Conservation (phyloP, 2,888 invertebrate genomes). For the Reticulitermes lucifugus region DNA sequence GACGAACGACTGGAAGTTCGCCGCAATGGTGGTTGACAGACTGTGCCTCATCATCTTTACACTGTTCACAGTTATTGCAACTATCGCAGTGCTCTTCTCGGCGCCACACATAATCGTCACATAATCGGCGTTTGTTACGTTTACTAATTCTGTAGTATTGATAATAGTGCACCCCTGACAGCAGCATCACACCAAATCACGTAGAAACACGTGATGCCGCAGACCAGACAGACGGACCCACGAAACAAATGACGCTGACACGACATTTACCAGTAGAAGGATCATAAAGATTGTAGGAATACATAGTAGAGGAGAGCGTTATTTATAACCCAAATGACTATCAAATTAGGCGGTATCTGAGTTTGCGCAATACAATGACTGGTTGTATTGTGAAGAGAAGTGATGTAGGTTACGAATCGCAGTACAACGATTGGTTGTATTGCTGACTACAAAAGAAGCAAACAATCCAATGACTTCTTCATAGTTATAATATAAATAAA, state of each 20-base stretch:
- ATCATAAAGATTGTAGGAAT: neutral
- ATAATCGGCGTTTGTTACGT: slow-evolving; percentile 64
- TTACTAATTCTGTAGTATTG: slow-evolving; percentile 25
- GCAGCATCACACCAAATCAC: slow-evolving; percentile 7
- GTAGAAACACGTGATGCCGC: slow-evolving; percentile 2
- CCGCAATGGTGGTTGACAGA: slow-evolving; percentile 99
- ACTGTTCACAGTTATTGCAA: slow-evolving; percentile 97
- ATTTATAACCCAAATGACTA: slow-evolving; percentile 10
- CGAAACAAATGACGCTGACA: neutral
- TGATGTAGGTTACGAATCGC: slow-evolving; percentile 32
- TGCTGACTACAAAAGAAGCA: slow-evolving; percentile 4
- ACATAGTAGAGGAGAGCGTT: slow-evolving; percentile 8
- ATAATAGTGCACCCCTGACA: slow-evolving; percentile 11
- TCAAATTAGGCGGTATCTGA: neutral
- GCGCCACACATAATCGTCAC: slow-evolving; percentile 96
- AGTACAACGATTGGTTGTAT: slow-evolving; percentile 38
- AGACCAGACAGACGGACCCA: neutral
- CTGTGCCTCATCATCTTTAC: slow-evolving; percentile 99
- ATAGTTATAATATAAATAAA: slow-evolving; percentile 38
- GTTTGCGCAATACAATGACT: slow-evolving; percentile 21
- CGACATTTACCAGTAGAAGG: neutral
- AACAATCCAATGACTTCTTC: slow-evolving; percentile 35
- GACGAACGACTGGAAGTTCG: slow-evolving; percentile 99
- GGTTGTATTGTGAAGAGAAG: slow-evolving; percentile 37
- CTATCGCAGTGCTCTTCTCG: slow-evolving; percentile 95